Evolutionary conservation across 2,797 vertebrate species (phyloP), one percentile per base, ranked within the genome.

Genomic region (Melanotaenia trifasciata): DNA sequence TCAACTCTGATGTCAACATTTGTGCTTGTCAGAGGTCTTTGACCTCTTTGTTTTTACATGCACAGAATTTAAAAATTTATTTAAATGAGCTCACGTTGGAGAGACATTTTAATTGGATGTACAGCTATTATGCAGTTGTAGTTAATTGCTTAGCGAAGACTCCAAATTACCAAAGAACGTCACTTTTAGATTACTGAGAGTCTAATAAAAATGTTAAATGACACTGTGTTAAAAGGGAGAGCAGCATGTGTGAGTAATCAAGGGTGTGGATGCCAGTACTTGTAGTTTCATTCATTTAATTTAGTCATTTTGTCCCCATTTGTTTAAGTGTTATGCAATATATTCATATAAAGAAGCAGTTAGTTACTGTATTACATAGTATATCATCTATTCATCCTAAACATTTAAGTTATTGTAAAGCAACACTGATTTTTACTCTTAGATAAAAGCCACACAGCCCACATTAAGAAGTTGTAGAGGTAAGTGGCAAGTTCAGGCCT

Each of bases 1-100:
- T 57, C 74, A 70, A 51, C 70, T 76, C 69, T 77, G 66, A 80
- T 82, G 71, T 87, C 76, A 87, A 80, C 73, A 77, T 71, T 35
- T 14, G 43, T 9, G 72, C 58, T 72, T 66, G 61, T 71, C 64
- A 67, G 69, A 58, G 62, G 54, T 26, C 45, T 74, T 57, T 70
- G 60, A 62, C 60, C 40, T 20, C 43, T 76, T 45, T 71, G 18
- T 32, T 64, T 13, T 28, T 18, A 2, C 10, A 4, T 30, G 0
- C 54, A 30, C 26, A 62, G 4, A 56, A 30, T 43, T 33, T n/a
- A 7, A 58, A 33, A 2, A 50, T 64, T 67, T 40, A 13, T 78
- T 67, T n/a, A 4, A 54, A 13, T 58, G 4, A 54, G 13, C 40
- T 66, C 18, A 12, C 5, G 5, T 59, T 59, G 14, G 57, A 36